Percentiles rank a stretch among this genome's conserved stretches.
Evolutionary conservation across 2,888 invertebrate genomes (phyloP).

Genomic region (Notocelia uddmanniana): DNA sequence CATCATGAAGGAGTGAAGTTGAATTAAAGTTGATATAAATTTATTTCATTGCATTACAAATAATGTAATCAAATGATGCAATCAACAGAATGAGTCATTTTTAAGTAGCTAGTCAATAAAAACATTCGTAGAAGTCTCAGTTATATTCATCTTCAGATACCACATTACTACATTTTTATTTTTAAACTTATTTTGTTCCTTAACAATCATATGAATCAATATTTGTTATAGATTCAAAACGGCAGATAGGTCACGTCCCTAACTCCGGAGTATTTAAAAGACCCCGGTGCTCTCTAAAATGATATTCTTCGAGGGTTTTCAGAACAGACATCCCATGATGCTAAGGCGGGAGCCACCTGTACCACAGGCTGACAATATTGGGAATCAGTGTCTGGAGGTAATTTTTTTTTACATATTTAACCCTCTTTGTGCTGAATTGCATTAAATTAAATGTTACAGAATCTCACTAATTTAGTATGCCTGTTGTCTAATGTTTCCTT

Average conservation of each 20-base stretch:
- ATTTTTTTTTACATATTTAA: background rate
- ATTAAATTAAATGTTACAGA: background rate
- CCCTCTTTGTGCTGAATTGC: background rate
- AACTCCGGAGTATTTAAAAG: background rate
- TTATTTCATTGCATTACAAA: background rate
- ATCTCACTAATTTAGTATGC: too few relatives aligned
- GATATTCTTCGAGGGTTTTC: conserved; percentile 36
- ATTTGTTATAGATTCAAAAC: conserved; percentile 15
- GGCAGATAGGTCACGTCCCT: conserved; percentile 5
- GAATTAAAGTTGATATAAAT: background rate
- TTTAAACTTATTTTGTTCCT: background rate
- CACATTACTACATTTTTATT: background rate
- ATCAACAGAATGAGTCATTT: conserved; percentile 35
- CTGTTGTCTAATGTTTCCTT: too few relatives aligned
- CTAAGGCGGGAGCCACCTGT: conserved; percentile 9
- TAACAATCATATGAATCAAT: background rate
- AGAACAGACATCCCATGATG: conserved; percentile 22
- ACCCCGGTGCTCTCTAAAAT: conserved; percentile 28
- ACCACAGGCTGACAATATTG: conserved; percentile 15
- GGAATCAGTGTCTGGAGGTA: conserved; percentile 31
- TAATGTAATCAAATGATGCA: conserved; percentile 24
- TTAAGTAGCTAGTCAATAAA: background rate
- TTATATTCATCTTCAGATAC: background rate
- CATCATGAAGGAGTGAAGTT: background rate
- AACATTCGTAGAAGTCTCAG: background rate